Percentiles rank a stretch among this genome's conserved stretches.
Evolutionary conservation across 1,140 invertebrate species (phyloP).

Genomic region (Drosophila fuyamai): DNA sequence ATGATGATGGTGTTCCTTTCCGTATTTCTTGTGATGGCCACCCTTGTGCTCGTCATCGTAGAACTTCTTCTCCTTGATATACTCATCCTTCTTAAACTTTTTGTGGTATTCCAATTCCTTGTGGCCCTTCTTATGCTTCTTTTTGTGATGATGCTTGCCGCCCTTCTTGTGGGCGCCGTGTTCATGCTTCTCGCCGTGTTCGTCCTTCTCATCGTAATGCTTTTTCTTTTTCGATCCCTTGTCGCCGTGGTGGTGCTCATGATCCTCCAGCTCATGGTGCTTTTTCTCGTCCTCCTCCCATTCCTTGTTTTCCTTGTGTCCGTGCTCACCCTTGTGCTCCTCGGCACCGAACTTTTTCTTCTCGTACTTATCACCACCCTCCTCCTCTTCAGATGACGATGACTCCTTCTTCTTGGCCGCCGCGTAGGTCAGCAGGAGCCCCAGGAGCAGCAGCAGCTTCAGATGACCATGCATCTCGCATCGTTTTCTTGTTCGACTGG

Average conservation of each 20-base stretch:
- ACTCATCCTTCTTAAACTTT: conserved; percentile 92
- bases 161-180: conserved; percentile 88
- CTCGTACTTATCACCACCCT: conserved; percentile 85
- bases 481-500: conserved; percentile 38
- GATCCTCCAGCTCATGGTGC: conserved; percentile 88
- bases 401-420: conserved; percentile 74
- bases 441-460: conserved; percentile 69
- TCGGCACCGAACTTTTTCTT: conserved; percentile 85
- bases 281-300: conserved; percentile 86
- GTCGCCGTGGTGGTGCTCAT: conserved; percentile 87
- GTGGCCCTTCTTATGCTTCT: conserved; percentile 89
- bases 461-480: conserved; percentile 58
- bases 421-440: conserved; percentile 64
- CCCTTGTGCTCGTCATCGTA: conserved; percentile 91
- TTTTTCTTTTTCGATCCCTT: conserved; percentile 88
- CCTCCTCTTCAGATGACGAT: conserved; percentile 80
- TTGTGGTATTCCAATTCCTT: conserved; percentile 91
- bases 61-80: conserved; percentile 92
- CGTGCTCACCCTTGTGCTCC: conserved; percentile 87
- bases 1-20: conserved; percentile 89
- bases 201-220: conserved; percentile 87
- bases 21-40: conserved; percentile 90
- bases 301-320: conserved; percentile 86
- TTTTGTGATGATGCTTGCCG: conserved; percentile 89
- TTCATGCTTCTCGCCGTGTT: conserved; percentile 88